These are phyloP conservation scores for Melieria crassipennis DNA, from an alignment of 2,888 invertebrate species.

Conservation along the genomic window DNA sequence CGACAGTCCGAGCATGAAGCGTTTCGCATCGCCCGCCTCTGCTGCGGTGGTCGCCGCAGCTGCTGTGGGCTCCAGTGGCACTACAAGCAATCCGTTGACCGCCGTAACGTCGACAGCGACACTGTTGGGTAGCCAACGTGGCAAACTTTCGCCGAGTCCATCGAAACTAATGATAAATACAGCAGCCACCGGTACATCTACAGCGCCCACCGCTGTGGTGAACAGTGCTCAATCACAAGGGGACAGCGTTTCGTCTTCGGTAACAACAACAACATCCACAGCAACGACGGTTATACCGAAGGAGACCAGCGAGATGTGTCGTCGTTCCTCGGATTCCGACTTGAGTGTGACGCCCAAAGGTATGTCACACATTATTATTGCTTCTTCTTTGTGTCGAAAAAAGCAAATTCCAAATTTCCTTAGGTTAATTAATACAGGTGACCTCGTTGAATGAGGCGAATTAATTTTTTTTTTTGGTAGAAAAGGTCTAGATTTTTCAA, in stretches of 20 bases:
- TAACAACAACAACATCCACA: slow-evolving; percentile 1
- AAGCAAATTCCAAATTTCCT: too few species aligned
- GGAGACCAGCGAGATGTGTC: slow-evolving; percentile 70
- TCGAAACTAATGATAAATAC: slow-evolving; percentile 58
- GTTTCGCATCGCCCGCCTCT: slow-evolving; percentile 54
- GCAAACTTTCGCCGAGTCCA: slow-evolving; percentile 70
- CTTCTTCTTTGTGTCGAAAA: background rate
- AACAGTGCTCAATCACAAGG: slow-evolving; percentile 37
- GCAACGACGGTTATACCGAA: slow-evolving; percentile 60
- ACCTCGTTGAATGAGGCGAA: too few species aligned
- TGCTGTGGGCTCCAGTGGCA: slow-evolving; percentile 23
- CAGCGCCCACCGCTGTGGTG: background rate
- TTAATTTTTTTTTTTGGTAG: too few species aligned
- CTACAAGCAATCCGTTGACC: slow-evolving; percentile 46
- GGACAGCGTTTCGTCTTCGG: slow-evolving; percentile 41
- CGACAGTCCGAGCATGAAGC: slow-evolving; percentile 48
- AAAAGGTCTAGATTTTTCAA: too few species aligned
- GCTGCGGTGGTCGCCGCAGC: slow-evolving; percentile 35
- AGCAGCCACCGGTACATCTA: background rate
- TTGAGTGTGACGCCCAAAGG: slow-evolving; percentile 93
- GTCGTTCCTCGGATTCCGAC: slow-evolving; percentile 93
- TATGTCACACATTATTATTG: slow-evolving; percentile 62
- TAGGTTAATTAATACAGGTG: too few species aligned
- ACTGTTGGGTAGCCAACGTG: slow-evolving; percentile 69
- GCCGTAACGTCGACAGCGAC: slow-evolving; percentile 51